Evolutionary conservation across 2,888 invertebrate genomes (phyloP).

Genomic region (Lasiommata megera): DNA sequence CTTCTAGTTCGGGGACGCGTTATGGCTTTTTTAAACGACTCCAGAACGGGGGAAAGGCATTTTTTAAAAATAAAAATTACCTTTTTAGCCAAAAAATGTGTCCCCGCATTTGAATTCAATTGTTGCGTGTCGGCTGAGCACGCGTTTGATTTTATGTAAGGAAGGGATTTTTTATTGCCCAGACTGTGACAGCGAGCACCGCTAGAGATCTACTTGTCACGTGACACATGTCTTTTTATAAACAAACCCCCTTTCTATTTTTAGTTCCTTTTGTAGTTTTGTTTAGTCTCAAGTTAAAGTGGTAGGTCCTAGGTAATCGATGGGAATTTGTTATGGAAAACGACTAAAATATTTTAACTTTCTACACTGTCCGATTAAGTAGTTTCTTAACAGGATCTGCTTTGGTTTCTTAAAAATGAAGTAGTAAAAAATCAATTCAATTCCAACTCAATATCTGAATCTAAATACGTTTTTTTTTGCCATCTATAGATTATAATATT

Average conservation of each 20-base stretch:
- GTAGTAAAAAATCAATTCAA: no score
- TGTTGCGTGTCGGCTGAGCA: constrained; percentile 81
- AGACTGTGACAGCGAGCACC: constrained; percentile 59
- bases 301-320: no score
- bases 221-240: constrained; percentile 30
- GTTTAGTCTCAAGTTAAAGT: not conserved
- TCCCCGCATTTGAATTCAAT: constrained; percentile 75
- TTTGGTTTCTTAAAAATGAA: no score
- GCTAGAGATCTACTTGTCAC: constrained; percentile 24
- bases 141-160: constrained; percentile 74
- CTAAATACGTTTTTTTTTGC: no score
- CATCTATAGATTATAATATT: no score
- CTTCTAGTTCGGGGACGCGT: constrained; percentile 61
- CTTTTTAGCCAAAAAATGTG: constrained; percentile 74
- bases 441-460: no score
- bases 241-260: constrained; percentile 32
- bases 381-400: no score
- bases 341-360: not conserved
- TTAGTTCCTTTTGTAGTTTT: not conserved
- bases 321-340: not conserved
- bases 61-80: constrained; percentile 76
- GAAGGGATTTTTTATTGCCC: constrained; percentile 75
- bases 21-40: constrained; percentile 76
- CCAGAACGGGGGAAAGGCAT: constrained; percentile 64
- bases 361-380: no score